Evolutionary conservation across 2,113 vertebrate species (phyloP), one percentile per base, ranked within the genome.

Genomic region (Pseudolaguvia tuberculata): DNA sequence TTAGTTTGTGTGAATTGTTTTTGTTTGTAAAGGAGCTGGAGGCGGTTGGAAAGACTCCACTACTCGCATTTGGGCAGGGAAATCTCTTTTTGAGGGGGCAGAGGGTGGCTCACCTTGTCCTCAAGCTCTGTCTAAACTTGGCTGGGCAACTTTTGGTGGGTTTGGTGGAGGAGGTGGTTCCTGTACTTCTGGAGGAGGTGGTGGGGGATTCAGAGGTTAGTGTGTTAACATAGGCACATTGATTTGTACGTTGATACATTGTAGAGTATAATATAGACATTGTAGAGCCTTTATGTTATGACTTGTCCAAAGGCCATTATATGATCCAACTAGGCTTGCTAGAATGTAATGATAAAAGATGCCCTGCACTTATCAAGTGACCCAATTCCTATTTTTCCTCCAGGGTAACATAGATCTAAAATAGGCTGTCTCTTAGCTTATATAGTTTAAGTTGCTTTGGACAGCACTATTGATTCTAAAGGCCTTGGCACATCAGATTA

Each of bases 81-180:
- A 87, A 75, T 93, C 94, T 12, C 89, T 93, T 70, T 75, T 85
- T 80, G 93, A 95, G 79, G 91, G 93, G 8, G 90, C 92, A 3
- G 87, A 90, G 81, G 94, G 94, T 7, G 93, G 94, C 14, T 90
- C 86, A 17, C 89, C 94, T 11, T 96, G 94, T 77, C 83, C 87
- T 0, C 87, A 91, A 13, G 93, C 94, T 35, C 53, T 91, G 83
- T 85, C 88, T 62, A 92, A 89, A 51, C 91, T 95, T 14, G 84
- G 84, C 59, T 96, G 95, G 95, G 86, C 87, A 1, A 95, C 94
- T 2, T 93, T 86, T 0, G 91, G 95, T 29, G 94, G 94, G 20
- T 96, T 96, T 76, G 92, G 93, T 61, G 93, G 93, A 2, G 94
- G 94, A 77, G 93, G 95, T 50, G 94, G 95, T 11, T 91, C 94